Evolutionary conservation across 2,888 invertebrate genomes (phyloP).

Genomic region (Pelosia muscerda): DNA sequence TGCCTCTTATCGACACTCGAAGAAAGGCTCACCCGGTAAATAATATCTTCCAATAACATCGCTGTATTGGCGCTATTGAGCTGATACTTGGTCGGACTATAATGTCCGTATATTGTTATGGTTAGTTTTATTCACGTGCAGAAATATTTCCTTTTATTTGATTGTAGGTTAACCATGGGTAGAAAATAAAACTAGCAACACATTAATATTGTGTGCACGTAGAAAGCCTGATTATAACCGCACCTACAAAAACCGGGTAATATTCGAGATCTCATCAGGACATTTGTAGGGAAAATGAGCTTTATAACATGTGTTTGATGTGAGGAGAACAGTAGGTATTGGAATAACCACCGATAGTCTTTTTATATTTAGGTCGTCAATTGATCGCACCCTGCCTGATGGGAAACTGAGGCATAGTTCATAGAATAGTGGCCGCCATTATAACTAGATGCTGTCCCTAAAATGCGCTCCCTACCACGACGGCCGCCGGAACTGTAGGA

Average conservation of each 20-base stretch:
- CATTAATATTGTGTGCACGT: not conserved
- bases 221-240: not conserved
- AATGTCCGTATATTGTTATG: not conserved
- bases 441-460: too few species aligned
- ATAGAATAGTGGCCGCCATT: too few species aligned
- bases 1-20: slow-evolving; percentile 61
- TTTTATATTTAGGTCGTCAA: too few species aligned
- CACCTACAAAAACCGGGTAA: not conserved
- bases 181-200: not conserved
- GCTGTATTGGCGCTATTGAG: slow-evolving; percentile 35
- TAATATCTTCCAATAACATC: slow-evolving; percentile 56
- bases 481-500: too few species aligned
- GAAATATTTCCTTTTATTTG: not conserved
- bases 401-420: too few species aligned
- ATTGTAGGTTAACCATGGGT: slow-evolving; percentile 12
- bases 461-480: too few species aligned
- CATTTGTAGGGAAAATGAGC: too few species aligned
- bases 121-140: not conserved
- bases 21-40: slow-evolving; percentile 60
- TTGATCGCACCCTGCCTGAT: too few species aligned
- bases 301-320: too few species aligned
- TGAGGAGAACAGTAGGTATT: too few species aligned
- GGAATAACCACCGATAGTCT: too few species aligned
- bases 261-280: not conserved
- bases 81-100: slow-evolving; percentile 17